These are phyloP conservation scores for Pipistrellus nathusii DNA, from an alignment of 2,797 vertebrate genomes.

Conservation along the genomic window DNA sequence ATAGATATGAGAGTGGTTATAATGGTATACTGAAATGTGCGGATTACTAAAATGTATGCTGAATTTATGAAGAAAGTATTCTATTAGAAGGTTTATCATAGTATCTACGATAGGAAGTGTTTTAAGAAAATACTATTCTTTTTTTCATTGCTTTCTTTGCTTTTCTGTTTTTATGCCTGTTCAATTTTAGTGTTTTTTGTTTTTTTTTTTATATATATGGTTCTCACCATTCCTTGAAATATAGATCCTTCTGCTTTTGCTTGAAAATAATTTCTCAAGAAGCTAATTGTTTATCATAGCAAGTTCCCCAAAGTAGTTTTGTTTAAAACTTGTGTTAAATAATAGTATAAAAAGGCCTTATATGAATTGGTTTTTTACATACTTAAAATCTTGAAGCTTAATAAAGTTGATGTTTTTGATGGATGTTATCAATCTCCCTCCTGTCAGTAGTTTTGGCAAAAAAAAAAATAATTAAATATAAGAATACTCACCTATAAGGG, in stretches of 20 bases:
- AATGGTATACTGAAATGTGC: neutral
- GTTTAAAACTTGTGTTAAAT: slow-evolving; percentile 15
- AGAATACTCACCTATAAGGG: slow-evolving; percentile 33
- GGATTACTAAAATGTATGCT: neutral
- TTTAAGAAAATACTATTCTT: neutral
- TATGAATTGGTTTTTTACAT: neutral
- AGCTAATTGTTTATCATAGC: slow-evolving; percentile 16
- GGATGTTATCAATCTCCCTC: neutral
- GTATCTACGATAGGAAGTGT: neutral
- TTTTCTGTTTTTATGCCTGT: neutral
- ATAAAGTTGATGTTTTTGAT: slow-evolving; percentile 1
- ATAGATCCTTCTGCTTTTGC: neutral
- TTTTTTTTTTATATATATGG: neutral
- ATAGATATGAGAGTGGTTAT: neutral
- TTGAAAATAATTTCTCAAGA: slow-evolving; percentile 48
- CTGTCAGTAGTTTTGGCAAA: slow-evolving; percentile 27
- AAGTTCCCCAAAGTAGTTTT: slow-evolving; percentile 41
- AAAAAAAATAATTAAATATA: slow-evolving; percentile 9
- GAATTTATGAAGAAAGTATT: neutral
- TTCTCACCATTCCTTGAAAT: slow-evolving; percentile 27
- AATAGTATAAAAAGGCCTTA: neutral
- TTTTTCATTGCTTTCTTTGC: slow-evolving; percentile 3
- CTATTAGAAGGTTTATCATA: neutral
- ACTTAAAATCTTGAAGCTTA: slow-evolving; percentile 8
- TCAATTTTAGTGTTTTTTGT: neutral